Conservation (phyloP, 1,140 invertebrate genomes). For the Lethrus apterus region DNA sequence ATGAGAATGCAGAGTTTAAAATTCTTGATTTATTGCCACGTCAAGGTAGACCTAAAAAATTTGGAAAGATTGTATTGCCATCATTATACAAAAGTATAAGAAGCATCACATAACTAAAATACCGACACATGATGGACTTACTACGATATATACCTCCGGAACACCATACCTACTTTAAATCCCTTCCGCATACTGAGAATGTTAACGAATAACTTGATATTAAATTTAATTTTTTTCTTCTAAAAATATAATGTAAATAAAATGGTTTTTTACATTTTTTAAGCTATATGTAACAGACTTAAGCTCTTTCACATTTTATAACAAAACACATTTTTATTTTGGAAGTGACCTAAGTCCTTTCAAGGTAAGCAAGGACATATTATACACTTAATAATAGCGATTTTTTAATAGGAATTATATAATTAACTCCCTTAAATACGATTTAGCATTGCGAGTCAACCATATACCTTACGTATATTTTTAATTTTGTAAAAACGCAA, state of each 20-base stretch:
- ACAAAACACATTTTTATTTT: conserved; percentile 10
- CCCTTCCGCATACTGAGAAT: conserved; percentile 2
- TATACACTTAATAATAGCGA: conserved; percentile 14
- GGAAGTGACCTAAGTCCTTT: conserved; percentile 14
- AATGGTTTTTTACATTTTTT: conserved; percentile 10
- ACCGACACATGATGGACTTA: conserved; percentile 5
- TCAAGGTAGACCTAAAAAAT: no score
- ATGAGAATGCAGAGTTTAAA: neutral
- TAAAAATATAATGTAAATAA: conserved; percentile 13
- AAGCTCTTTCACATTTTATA: conserved; percentile 6
- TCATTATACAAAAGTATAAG: no score
- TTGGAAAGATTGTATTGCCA: no score
- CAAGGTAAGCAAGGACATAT: conserved; percentile 13
- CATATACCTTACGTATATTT: conserved; percentile 14
- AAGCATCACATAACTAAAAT: conserved; percentile 14
- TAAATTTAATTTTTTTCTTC: conserved; percentile 12
- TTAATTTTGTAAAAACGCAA: conserved; percentile 15
- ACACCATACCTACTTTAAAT: conserved; percentile 1
- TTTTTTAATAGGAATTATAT: conserved; percentile 12
- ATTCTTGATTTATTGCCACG: conserved; percentile 1
- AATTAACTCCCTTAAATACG: conserved; percentile 14
- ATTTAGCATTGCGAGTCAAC: conserved; percentile 13
- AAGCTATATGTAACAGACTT: conserved; percentile 12
- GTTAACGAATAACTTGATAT: conserved; percentile 5
- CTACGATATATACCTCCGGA: no score